A percentile compares a stretch with the other conserved stretches of the same genome.
phyloP scores from a whole-genome alignment of 2,888 invertebrate genomes.

The Acanthosepion lycidas region DNA sequence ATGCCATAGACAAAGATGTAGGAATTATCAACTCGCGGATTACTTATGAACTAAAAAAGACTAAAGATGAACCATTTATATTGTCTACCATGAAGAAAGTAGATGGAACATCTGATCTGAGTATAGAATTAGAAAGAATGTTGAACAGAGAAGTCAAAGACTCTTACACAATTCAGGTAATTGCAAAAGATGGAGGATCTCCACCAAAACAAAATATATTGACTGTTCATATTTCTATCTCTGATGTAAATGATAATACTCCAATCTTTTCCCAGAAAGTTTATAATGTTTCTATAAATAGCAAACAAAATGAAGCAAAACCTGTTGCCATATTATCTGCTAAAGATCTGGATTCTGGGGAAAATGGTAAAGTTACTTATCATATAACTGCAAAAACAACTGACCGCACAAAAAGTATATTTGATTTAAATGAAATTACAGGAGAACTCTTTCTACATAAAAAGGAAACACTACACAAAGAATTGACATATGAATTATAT shows the following conservation, averaged over 20 bases:
- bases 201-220: conserved; percentile 9
- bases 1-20: not conserved
- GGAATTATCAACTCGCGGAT: not conserved
- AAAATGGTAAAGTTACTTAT: not conserved
- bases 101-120: not conserved
- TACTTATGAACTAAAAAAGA: not conserved
- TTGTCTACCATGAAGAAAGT: not conserved
- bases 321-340: conserved; percentile 2
- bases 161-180: not conserved
- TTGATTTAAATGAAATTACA: not conserved
- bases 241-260: not conserved
- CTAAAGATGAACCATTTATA: not conserved
- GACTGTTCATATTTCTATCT: not conserved
- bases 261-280: not conserved
- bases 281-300: not conserved
- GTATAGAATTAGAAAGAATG: conserved; percentile 33
- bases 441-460: not conserved
- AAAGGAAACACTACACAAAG: not conserved
- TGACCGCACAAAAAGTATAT: not conserved
- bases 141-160: not conserved
- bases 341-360: not conserved
- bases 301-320: not conserved
- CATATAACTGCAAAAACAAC: not conserved
- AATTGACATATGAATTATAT: not conserved
- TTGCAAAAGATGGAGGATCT: not conserved